Percentiles rank a stretch among this genome's conserved stretches.
phyloP scores from a whole-genome alignment of 2,888 invertebrate genomes.

The Erebia ligea region DNA sequence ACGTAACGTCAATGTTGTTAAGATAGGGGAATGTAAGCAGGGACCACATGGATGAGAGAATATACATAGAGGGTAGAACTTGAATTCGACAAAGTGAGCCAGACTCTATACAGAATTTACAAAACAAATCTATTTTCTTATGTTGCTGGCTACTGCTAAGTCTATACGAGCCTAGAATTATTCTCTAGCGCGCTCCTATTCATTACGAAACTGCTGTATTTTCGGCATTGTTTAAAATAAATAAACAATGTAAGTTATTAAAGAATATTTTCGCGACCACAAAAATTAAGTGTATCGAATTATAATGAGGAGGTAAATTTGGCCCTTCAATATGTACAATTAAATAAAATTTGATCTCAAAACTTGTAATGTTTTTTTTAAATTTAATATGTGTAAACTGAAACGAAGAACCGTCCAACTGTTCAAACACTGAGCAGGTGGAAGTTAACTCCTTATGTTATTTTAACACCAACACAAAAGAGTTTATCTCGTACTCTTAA shows the following conservation, averaged over 20 bases:
- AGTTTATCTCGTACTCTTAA: constrained; percentile 11
- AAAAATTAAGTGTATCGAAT: too few species aligned
- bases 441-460: not conserved
- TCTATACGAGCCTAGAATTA: too few species aligned
- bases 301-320: too few species aligned
- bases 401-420: not conserved
- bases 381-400: not conserved
- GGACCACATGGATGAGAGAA: constrained; percentile 6
- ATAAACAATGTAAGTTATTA: too few species aligned
- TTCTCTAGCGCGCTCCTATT: too few species aligned
- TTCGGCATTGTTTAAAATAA: not conserved
- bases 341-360: constrained; percentile 1
- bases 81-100: not conserved
- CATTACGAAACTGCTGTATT: not conserved
- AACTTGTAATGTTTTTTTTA: not conserved
- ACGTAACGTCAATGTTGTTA: constrained; percentile 26
- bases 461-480: constrained; percentile 9
- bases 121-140: not conserved
- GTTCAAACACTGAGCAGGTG: not conserved
- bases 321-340: not conserved
- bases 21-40: constrained; percentile 30
- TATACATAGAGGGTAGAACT: not conserved
- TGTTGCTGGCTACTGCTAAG: not conserved
- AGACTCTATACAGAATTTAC: not conserved
- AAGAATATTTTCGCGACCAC: too few species aligned